These are phyloP conservation scores for Chrysomela aeneicollis DNA, from an alignment of 2,888 invertebrate genomes.

Conservation along the genomic window DNA sequence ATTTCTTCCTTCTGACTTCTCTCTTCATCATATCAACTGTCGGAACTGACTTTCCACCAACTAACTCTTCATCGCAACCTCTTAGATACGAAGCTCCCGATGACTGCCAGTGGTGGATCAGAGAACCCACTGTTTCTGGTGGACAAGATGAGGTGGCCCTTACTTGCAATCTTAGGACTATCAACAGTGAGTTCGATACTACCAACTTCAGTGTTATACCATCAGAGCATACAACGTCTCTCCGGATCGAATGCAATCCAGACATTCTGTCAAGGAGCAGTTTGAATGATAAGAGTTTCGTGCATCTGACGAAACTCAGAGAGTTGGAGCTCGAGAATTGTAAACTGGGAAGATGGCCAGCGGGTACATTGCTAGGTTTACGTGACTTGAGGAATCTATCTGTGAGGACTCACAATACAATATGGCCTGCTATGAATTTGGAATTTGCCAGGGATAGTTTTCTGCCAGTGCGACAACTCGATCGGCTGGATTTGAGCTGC, in stretches of 20 bases:
- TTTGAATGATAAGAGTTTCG: constrained; percentile 78
- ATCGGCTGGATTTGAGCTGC: constrained; percentile 83
- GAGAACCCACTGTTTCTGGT: constrained; percentile 67
- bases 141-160: constrained; percentile 75
- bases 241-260: constrained; percentile 82
- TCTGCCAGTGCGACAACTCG: constrained; percentile 78
- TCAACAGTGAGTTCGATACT: constrained; percentile 87
- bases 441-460: constrained; percentile 84
- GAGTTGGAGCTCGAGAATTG: constrained; percentile 86
- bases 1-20: constrained; percentile 26
- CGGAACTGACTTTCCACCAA: constrained; percentile 33
- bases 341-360: constrained; percentile 84
- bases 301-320: constrained; percentile 80
- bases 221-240: constrained; percentile 80
- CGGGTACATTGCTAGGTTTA: constrained; percentile 80
- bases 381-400: constrained; percentile 85
- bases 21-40: constrained; percentile 26
- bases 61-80: constrained; percentile 59
- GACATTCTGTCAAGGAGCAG: constrained; percentile 82
- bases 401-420: constrained; percentile 83
- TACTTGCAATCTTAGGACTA: constrained; percentile 81
- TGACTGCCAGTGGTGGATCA: constrained; percentile 82
- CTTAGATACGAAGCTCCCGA: constrained; percentile 82
- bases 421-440: constrained; percentile 85
- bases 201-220: constrained; percentile 90